These are phyloP conservation scores for Drosophila kohkoa DNA, from an alignment of 1,140 invertebrate genomes.

Conservation along the genomic window DNA sequence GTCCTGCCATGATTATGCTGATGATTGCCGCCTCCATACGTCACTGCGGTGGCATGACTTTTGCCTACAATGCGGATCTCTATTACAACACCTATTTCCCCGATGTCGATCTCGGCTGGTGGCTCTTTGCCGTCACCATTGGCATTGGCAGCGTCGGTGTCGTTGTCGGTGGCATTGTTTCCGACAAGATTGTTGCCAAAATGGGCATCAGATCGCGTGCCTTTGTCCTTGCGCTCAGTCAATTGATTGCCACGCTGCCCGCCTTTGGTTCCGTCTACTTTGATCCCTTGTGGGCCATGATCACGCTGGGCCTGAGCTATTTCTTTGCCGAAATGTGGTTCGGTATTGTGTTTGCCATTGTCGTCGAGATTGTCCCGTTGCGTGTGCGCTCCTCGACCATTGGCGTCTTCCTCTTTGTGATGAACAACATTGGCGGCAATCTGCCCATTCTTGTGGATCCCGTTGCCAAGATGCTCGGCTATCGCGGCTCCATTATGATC, in stretches of 20 bases:
- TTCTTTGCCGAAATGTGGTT: slow-evolving; percentile 98
- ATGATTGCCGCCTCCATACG: slow-evolving; percentile 95
- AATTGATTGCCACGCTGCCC: slow-evolving; percentile 94
- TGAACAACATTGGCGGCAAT: slow-evolving; percentile 97
- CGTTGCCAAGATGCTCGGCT: slow-evolving; percentile 91
- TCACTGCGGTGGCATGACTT: slow-evolving; percentile 95
- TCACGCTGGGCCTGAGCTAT: slow-evolving; percentile 93
- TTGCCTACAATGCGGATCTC: slow-evolving; percentile 95
- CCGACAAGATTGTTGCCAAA: slow-evolving; percentile 94
- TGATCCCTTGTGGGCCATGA: slow-evolving; percentile 93
- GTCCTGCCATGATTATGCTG: slow-evolving; percentile 92
- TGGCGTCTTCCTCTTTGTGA: slow-evolving; percentile 94
- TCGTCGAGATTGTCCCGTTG: slow-evolving; percentile 94
- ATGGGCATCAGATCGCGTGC: slow-evolving; percentile 94
- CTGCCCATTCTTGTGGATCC: slow-evolving; percentile 94
- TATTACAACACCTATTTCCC: slow-evolving; percentile 95
- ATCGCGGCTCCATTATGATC: slow-evolving; percentile 92
- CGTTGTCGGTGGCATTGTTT: slow-evolving; percentile 94
- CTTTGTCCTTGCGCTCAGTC: slow-evolving; percentile 92
- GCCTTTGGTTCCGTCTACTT: slow-evolving; percentile 95
- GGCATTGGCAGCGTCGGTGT: slow-evolving; percentile 95
- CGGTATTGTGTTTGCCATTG: slow-evolving; percentile 94
- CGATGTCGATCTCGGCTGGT: slow-evolving; percentile 94
- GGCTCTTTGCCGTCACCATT: slow-evolving; percentile 94
- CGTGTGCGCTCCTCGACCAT: slow-evolving; percentile 93